Evolutionary conservation across 2,797 vertebrate genomes (phyloP).

Genomic region (Rachycentron canadum): DNA sequence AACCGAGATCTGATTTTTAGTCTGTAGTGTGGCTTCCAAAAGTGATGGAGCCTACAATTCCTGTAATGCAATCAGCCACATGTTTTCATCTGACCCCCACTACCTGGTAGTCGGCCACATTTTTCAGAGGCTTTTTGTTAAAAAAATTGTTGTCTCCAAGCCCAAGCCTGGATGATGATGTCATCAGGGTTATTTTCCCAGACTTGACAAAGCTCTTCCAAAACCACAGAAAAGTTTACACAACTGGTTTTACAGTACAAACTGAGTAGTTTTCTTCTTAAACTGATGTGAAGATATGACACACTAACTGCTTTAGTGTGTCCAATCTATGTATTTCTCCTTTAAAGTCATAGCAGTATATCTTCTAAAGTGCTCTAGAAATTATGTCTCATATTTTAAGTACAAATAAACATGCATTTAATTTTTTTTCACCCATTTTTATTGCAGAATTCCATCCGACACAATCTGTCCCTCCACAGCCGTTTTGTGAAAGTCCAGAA

Average conservation of each 20-base stretch:
- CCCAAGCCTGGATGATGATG: not conserved
- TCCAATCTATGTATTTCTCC: not conserved
- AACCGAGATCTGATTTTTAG: not conserved
- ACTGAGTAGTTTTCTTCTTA: not conserved
- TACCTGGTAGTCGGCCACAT: not conserved
- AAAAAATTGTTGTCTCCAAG: not conserved
- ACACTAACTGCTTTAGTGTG: not conserved
- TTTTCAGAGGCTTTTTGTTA: not conserved
- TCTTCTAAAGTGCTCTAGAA: not conserved
- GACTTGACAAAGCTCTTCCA: not conserved
- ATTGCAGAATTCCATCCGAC: conserved; percentile 96
- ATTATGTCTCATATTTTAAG: not conserved
- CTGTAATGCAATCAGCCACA: not conserved
- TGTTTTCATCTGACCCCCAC: not conserved
- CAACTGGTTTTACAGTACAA: not conserved
- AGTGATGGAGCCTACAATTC: not conserved
- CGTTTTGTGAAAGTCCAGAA: conserved; percentile 98
- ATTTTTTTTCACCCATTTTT: conserved; percentile 9
- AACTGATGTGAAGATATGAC: no score
- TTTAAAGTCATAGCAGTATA: not conserved
- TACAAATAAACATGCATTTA: not conserved
- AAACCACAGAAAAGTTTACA: not conserved
- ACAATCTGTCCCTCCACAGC: conserved; percentile 98
- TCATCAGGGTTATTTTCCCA: not conserved
- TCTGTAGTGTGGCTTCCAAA: not conserved